phyloP scores from a whole-genome alignment of 1,140 invertebrate genomes.

The Schlechtendalia chinensis region DNA sequence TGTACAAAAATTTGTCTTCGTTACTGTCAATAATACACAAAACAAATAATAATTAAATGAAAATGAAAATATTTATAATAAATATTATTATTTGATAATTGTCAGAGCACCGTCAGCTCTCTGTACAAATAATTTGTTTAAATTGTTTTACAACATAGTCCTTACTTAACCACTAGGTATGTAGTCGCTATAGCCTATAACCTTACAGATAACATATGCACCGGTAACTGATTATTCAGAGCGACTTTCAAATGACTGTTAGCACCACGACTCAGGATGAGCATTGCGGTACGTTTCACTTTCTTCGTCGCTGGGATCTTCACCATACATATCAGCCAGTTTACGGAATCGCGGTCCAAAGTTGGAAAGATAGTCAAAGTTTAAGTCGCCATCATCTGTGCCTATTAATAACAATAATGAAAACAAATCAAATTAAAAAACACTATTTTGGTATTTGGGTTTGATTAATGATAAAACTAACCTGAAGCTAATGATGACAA shows the following conservation, averaged over 20 bases:
- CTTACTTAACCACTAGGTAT: slow-evolving; percentile 9
- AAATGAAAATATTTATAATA: slow-evolving; percentile 31
- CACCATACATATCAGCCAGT: slow-evolving; percentile 95
- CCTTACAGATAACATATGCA: slow-evolving; percentile 44
- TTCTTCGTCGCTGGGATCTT: slow-evolving; percentile 78
- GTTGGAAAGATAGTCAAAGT: slow-evolving; percentile 94
- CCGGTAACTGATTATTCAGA: slow-evolving; percentile 40
- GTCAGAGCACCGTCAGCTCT: slow-evolving; percentile 30
- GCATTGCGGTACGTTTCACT: slow-evolving; percentile 67
- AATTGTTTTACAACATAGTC: slow-evolving; percentile 18
- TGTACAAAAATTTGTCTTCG: slow-evolving; percentile 40
- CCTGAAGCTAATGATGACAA: slow-evolving; percentile 89
- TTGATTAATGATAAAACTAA: slow-evolving; percentile 57
- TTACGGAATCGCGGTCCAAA: slow-evolving; percentile 96
- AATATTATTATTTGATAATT: slow-evolving; percentile 39
- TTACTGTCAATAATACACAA: slow-evolving; percentile 47
- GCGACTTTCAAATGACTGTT: slow-evolving; percentile 36
- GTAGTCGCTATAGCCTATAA: slow-evolving; percentile 27
- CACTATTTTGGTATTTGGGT: neutral
- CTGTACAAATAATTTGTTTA: slow-evolving; percentile 35
- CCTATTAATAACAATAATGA: slow-evolving; percentile 58
- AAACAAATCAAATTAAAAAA: neutral
- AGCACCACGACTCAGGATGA: slow-evolving; percentile 73
- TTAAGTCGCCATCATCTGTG: slow-evolving; percentile 90
- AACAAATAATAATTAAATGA: slow-evolving; percentile 31